Evolutionary conservation across 1,140 invertebrate genomes (phyloP), one percentile per base, ranked within the genome.

Genomic region (Drosophila pseudoananassae): DNA sequence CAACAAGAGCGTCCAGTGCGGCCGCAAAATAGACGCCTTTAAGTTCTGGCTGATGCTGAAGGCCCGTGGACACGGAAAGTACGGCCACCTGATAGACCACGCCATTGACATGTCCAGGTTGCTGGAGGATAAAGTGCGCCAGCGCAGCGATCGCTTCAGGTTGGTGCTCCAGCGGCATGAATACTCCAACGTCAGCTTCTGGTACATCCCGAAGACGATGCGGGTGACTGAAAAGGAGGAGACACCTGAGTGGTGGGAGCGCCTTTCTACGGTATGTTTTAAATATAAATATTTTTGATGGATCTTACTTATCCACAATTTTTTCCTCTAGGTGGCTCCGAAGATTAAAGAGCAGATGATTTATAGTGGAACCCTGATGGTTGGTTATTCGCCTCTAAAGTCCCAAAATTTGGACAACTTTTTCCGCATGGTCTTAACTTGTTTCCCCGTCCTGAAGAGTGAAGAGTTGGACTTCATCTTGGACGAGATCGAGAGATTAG

Each of bases 31-130:
- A 59, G 98, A 99, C 91, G 95, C 96, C 1, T 95, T 98, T 75
- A 99, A 99, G 92, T 93, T 99, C 8, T 99, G 98, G 98, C 92
- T 98, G 31, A 97, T 98, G 95, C 97, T 98, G 95, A 96, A 96
- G 90, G 95, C 95, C 1, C 93, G 95, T 2, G 96, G 96, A 0
- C 94, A 94, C 17, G 78, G 81, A 1, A 94, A 94, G 0, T 92
- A 96, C 4, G 91, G 91, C 57, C 65, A 84, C 1, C 92, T 94
- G 0, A 93, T 96, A 0, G 95, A 97, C 52, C 92, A 94, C 33
- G 93, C 94, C 0, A 95, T 96, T 91, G 90, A 93, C 1, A 92
- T 93, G 36, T 93, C 94, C 0, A 92, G 83, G 7, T 40, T 79
- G 94, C 78, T 95, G 94, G 76, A 81, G 91, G 38, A 78, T 93